These are phyloP conservation scores for Pteronura brasiliensis DNA, from an alignment of 2,113 vertebrate genomes.

Conservation along the genomic window DNA sequence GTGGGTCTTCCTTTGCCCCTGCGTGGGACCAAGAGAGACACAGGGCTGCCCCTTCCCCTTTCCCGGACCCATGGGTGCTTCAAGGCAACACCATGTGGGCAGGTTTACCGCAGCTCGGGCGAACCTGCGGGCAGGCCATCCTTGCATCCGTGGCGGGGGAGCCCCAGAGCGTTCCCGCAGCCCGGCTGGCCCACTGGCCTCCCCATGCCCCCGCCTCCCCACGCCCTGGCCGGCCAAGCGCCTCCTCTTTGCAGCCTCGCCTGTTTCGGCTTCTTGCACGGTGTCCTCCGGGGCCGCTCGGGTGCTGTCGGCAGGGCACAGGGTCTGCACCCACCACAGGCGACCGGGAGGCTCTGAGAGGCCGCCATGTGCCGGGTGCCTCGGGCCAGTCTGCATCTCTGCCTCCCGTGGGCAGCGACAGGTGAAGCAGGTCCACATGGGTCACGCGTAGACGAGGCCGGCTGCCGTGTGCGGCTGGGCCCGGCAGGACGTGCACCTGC, in stretches of 20 bases:
- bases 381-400: rapidly evolving
- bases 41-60: background rate
- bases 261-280: rapidly evolving
- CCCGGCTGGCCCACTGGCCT: background rate
- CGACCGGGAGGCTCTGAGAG: too few relatives aligned
- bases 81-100: background rate
- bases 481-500: rapidly evolving
- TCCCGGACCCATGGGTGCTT: background rate
- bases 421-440: rapidly evolving
- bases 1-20: background rate
- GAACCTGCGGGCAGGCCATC: too few relatives aligned
- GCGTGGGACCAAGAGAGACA: background rate
- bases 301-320: rapidly evolving
- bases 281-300: rapidly evolving
- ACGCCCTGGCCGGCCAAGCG: rapidly evolving
- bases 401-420: rapidly evolving
- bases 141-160: rapidly evolving
- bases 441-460: rapidly evolving
- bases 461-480: background rate
- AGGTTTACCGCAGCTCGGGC: background rate
- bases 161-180: background rate
- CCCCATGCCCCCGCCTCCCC: background rate
- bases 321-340: background rate
- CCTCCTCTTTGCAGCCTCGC: rapidly evolving
- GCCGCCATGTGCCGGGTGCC: background rate